Evolutionary conservation across 2,888 invertebrate genomes (phyloP).

Genomic region (Galerucella pusilla): DNA sequence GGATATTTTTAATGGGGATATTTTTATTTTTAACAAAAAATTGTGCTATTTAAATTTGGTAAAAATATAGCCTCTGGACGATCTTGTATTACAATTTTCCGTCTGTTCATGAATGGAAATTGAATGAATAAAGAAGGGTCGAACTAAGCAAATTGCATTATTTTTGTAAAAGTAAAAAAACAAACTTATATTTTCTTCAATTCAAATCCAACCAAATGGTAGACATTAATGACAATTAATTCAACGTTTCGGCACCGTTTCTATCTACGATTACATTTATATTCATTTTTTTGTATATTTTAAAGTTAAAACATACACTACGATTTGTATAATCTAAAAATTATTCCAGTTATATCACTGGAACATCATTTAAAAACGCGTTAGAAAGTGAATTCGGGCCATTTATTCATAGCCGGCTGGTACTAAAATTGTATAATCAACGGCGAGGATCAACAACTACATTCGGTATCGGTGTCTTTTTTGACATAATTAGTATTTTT

Average conservation of each 20-base stretch:
- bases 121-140: too few relatives aligned
- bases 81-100: too few relatives aligned
- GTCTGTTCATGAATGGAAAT: too few relatives aligned
- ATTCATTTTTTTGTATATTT: neutral
- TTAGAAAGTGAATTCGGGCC: neutral
- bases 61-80: too few relatives aligned
- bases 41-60: too few relatives aligned
- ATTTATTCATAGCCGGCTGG: neutral
- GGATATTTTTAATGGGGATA: too few relatives aligned
- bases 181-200: too few relatives aligned
- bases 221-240: neutral
- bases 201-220: too few relatives aligned
- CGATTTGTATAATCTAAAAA: neutral
- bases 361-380: neutral
- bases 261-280: neutral
- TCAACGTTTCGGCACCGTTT: neutral
- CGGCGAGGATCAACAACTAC: neutral
- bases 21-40: too few relatives aligned
- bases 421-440: neutral
- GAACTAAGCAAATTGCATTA: too few relatives aligned
- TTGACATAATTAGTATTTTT: constrained; percentile 8
- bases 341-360: constrained; percentile 2
- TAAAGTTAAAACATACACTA: neutral
- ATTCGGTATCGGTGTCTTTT: neutral
- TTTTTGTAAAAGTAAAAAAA: neutral